phyloP scores from a whole-genome alignment of 1,140 invertebrate genomes.

The Bombus difficillimus region DNA sequence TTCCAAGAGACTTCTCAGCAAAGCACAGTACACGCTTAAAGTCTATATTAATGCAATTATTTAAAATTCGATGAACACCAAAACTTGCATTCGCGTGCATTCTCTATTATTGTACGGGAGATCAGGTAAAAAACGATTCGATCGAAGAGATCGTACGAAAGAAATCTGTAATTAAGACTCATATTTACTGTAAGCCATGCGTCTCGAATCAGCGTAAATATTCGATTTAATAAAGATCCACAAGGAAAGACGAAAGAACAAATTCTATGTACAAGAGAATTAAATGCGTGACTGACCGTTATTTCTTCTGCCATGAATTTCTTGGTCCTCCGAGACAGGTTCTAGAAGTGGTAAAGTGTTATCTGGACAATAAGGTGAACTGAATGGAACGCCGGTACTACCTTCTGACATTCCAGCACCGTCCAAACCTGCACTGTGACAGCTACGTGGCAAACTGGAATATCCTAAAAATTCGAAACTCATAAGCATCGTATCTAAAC shows the following conservation, averaged over 20 bases:
- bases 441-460: conserved; percentile 91
- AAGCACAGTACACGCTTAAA: not conserved
- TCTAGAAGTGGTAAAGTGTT: conserved; percentile 84
- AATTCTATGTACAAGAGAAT: not conserved
- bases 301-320: conserved; percentile 81
- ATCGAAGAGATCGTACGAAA: not conserved
- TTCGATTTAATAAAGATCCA: not conserved
- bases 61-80: not conserved
- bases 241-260: not conserved
- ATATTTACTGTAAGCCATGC: conserved; percentile 24
- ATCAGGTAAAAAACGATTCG: not conserved
- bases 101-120: no score
- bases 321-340: conserved; percentile 86
- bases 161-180: not conserved
- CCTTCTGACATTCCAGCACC: conserved; percentile 83
- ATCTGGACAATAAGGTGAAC: conserved; percentile 83
- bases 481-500: not conserved
- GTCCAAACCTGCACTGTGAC: conserved; percentile 85
- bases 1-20: not conserved
- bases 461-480: conserved; percentile 84
- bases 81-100: not conserved
- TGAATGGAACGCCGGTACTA: conserved; percentile 76
- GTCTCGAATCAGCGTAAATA: conserved; percentile 27
- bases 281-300: conserved; percentile 74
- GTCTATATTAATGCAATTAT: not conserved